phyloP scores from a whole-genome alignment of 1,140 invertebrate genomes.

The Lutraria rhynchaena region DNA sequence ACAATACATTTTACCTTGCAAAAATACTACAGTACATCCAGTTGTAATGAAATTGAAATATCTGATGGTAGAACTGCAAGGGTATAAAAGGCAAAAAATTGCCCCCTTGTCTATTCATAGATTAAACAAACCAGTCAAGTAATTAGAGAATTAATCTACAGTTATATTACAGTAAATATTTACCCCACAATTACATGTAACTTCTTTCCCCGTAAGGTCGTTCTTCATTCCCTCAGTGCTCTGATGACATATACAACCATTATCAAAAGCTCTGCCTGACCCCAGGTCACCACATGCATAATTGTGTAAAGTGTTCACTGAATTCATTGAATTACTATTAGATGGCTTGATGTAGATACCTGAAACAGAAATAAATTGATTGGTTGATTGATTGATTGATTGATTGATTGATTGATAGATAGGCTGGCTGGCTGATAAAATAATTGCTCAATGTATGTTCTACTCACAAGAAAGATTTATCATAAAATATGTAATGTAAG shows the following conservation, averaged over 20 bases:
- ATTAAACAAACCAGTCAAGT: not conserved
- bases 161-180: too few relatives aligned
- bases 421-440: too few relatives aligned
- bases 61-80: too few relatives aligned
- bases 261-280: slow-evolving; percentile 97
- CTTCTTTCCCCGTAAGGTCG: slow-evolving; percentile 76
- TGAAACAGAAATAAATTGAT: slow-evolving; percentile 56
- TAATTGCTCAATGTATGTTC: too few relatives aligned
- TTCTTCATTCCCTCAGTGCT: slow-evolving; percentile 86
- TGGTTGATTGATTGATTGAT: too few relatives aligned
- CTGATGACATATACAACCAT: slow-evolving; percentile 94
- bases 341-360: slow-evolving; percentile 69
- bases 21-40: too few relatives aligned
- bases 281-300: slow-evolving; percentile 89
- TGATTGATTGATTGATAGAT: too few relatives aligned
- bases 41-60: too few relatives aligned
- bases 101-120: not conserved
- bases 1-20: too few relatives aligned
- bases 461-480: too few relatives aligned
- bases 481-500: too few relatives aligned
- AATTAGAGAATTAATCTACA: too few relatives aligned
- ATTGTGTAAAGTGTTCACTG: slow-evolving; percentile 43
- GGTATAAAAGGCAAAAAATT: not conserved
- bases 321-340: slow-evolving; percentile 63
- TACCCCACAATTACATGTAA: slow-evolving; percentile 78